A percentile compares a stretch with the other conserved stretches of the same genome.
Conservation (phyloP, 2,888 invertebrate species). For the Tricholauxania praeusta region DNA sequence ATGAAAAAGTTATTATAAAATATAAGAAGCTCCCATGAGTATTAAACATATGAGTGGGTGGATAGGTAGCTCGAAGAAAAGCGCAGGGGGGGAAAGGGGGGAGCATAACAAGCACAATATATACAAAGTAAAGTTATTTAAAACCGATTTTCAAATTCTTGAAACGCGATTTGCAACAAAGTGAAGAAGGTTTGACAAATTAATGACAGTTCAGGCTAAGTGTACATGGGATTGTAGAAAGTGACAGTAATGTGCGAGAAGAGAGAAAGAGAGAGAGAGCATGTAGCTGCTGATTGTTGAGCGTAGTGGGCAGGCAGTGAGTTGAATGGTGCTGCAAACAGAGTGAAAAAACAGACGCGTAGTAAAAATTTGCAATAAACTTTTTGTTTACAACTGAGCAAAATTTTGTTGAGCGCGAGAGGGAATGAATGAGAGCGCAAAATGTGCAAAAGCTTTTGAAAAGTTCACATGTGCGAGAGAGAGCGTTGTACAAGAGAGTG, state of each 20-base stretch:
- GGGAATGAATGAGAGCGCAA: background rate
- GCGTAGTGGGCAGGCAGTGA: background rate
- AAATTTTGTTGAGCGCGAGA: background rate
- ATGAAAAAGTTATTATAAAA: no score
- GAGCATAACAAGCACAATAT: background rate
- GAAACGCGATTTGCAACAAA: background rate
- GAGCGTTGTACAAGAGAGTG: background rate
- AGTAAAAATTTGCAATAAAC: background rate
- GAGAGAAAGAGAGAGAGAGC: background rate
- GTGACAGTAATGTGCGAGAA: background rate
- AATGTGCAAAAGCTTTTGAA: background rate
- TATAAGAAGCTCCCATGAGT: no score
- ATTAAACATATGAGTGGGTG: no score
- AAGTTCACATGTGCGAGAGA: background rate
- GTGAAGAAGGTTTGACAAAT: conserved; percentile 12
- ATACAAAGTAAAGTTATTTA: background rate
- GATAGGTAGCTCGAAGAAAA: no score
- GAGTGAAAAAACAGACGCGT: background rate
- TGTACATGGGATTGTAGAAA: background rate
- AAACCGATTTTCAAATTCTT: conserved; percentile 8
- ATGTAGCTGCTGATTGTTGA: background rate
- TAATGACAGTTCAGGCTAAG: conserved; percentile 14
- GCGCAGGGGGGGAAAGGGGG: no score
- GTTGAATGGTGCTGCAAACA: background rate
- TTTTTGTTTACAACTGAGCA: background rate